Evolutionary conservation across 2,113 vertebrate species (phyloP).

Genomic region (Kobus ellipsiprymnus): DNA sequence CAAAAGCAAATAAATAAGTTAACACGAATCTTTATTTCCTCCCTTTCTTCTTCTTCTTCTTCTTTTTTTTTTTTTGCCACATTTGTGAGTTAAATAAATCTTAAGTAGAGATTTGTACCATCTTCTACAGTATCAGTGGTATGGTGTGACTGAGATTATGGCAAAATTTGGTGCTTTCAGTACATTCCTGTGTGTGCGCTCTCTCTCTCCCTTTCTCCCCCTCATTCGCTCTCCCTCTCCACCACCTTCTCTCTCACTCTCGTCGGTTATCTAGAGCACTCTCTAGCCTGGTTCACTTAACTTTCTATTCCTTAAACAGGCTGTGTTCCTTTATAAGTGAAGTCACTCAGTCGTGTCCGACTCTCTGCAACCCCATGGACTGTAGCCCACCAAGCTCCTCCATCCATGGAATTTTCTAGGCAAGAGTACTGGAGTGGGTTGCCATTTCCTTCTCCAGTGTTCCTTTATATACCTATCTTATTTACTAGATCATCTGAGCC

Average conservation of each 20-base stretch:
- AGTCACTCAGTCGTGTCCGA: too few relatives aligned
- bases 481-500: background rate
- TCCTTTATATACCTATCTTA: background rate
- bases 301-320: background rate
- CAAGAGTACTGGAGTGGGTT: too few relatives aligned
- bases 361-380: too few relatives aligned
- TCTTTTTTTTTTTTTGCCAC: background rate
- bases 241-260: background rate
- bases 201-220: background rate
- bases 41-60: too few relatives aligned
- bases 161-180: background rate
- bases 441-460: background rate
- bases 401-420: too few relatives aligned
- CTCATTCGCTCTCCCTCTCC: too few relatives aligned
- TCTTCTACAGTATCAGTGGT: background rate
- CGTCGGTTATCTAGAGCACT: background rate
- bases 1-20: background rate
- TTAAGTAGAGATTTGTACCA: background rate
- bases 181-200: background rate
- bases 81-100: background rate
- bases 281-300: background rate
- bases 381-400: too few relatives aligned
- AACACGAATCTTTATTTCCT: background rate
- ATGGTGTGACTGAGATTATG: background rate
- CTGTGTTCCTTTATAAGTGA: background rate